phyloP scores from a whole-genome alignment of 2,113 vertebrate species.

The Hipposideros armiger region DNA sequence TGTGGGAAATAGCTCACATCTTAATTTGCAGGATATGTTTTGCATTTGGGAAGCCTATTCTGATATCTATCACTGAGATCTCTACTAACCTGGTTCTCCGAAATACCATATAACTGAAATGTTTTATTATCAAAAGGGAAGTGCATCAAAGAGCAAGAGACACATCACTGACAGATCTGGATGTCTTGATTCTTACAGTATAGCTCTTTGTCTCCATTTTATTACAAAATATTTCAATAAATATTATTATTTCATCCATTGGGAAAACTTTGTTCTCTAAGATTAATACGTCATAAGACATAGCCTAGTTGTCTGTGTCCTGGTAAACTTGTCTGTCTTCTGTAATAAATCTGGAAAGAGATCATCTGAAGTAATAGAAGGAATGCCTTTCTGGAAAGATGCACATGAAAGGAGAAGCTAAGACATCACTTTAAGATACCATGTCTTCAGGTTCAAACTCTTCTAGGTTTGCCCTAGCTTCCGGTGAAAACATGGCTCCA shows the following conservation, averaged over 20 bases:
- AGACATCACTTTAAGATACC: not conserved
- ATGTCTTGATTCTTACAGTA: not conserved
- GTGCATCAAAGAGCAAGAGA: not conserved
- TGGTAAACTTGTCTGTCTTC: not conserved
- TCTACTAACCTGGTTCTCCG: not conserved
- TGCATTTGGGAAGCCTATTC: not conserved
- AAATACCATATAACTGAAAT: not conserved
- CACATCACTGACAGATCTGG: not conserved
- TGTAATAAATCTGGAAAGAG: not conserved
- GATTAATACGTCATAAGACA: not conserved
- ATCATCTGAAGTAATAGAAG: not conserved
- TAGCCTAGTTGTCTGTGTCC: not conserved
- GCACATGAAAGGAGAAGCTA: not conserved
- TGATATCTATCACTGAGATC: not conserved
- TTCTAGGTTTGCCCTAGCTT: not conserved
- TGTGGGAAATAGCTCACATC: not conserved
- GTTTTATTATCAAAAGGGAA: not conserved
- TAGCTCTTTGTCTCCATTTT: not conserved
- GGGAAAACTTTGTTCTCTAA: not conserved
- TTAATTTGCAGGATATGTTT: not conserved
- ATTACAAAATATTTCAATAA: slow-evolving; percentile 41
- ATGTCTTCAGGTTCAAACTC: not conserved
- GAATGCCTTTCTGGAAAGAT: not conserved
- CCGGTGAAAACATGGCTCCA: not conserved
- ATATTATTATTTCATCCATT: not conserved